A percentile compares a stretch with the other conserved stretches of the same genome.
Conservation (phyloP, 2,888 invertebrate genomes). For the Sycophila texana region DNA sequence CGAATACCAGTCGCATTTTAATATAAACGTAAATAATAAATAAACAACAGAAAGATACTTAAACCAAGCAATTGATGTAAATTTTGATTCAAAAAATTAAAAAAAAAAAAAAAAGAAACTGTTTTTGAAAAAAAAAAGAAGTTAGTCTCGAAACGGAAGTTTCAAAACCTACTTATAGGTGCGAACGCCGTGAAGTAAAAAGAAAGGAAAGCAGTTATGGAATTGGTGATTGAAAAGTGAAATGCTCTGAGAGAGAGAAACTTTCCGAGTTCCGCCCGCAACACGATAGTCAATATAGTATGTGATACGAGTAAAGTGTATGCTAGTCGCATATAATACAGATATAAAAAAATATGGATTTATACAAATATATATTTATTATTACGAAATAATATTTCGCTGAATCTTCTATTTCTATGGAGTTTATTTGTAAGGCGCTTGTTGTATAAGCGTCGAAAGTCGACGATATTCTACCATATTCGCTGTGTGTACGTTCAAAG, state of each 20-base stretch:
- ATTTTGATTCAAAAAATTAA: neutral
- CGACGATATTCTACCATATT: slow-evolving; percentile 38
- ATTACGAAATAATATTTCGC: slow-evolving; percentile 60
- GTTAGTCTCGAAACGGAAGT: slow-evolving; percentile 23
- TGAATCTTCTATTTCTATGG: slow-evolving; percentile 67
- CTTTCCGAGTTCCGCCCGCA: slow-evolving; percentile 68
- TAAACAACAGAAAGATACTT: slow-evolving; percentile 22
- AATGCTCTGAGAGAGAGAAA: slow-evolving; percentile 53
- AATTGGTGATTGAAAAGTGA: slow-evolving; percentile 54
- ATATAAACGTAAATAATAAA: slow-evolving; percentile 6
- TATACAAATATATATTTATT: slow-evolving; percentile 65
- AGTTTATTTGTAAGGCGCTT: slow-evolving; percentile 63
- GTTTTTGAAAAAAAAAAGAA: neutral
- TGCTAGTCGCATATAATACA: slow-evolving; percentile 69
- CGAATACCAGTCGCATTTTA: slow-evolving; percentile 20
- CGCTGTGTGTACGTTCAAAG: slow-evolving; percentile 51
- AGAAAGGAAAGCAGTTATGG: slow-evolving; percentile 59
- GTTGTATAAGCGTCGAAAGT: slow-evolving; percentile 54
- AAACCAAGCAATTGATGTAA: neutral
- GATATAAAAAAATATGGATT: slow-evolving; percentile 65
- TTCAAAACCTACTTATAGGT: slow-evolving; percentile 24
- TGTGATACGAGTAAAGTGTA: slow-evolving; percentile 74
- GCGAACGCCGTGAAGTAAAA: slow-evolving; percentile 57
- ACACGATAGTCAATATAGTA: slow-evolving; percentile 76
- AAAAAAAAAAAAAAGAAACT: slow-evolving; percentile 2